These are phyloP conservation scores for Trypoxylon attenuatum DNA, from an alignment of 2,888 invertebrate genomes.

Conservation along the genomic window DNA sequence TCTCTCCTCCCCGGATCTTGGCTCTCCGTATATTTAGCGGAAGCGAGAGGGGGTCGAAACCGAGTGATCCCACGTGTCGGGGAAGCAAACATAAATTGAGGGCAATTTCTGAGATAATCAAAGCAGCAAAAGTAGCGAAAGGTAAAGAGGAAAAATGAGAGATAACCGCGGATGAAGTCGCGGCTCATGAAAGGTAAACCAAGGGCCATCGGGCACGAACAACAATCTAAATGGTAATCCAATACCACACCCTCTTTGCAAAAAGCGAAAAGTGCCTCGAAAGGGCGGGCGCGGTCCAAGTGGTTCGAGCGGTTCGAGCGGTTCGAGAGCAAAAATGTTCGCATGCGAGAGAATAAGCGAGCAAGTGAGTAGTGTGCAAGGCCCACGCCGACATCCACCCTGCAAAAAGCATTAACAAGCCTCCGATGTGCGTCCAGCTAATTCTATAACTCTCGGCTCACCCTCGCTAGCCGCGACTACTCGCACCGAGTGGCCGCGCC, in stretches of 20 bases:
- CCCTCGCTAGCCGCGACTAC: background rate
- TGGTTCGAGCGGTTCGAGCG: conserved; percentile 5
- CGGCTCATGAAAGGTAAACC: conserved; percentile 14
- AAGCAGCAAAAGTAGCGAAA: background rate
- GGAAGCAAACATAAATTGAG: too few relatives aligned
- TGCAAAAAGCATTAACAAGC: conserved; percentile 66
- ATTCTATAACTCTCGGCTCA: conserved; percentile 42
- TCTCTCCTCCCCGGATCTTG: background rate
- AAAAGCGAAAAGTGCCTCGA: conserved; percentile 65
- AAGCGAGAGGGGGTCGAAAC: background rate
- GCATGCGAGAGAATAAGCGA: conserved; percentile 7
- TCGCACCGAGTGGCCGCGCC: background rate
- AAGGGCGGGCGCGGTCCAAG: conserved; percentile 6
- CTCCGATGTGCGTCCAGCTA: conserved; percentile 45
- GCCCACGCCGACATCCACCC: background rate
- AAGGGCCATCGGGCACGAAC: conserved; percentile 35
- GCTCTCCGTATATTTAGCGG: background rate
- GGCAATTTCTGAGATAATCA: too few relatives aligned
- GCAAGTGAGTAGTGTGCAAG: background rate
- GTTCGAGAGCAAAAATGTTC: conserved; percentile 40
- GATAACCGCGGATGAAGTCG: too few relatives aligned
- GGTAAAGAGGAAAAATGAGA: too few relatives aligned
- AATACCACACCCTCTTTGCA: conserved; percentile 70
- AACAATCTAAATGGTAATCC: conserved; percentile 74
- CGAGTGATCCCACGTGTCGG: background rate